Evolutionary conservation across 1,140 invertebrate species (phyloP), one percentile per base, ranked within the genome.

Genomic region (Pseudomyrmex cubaensis): DNA sequence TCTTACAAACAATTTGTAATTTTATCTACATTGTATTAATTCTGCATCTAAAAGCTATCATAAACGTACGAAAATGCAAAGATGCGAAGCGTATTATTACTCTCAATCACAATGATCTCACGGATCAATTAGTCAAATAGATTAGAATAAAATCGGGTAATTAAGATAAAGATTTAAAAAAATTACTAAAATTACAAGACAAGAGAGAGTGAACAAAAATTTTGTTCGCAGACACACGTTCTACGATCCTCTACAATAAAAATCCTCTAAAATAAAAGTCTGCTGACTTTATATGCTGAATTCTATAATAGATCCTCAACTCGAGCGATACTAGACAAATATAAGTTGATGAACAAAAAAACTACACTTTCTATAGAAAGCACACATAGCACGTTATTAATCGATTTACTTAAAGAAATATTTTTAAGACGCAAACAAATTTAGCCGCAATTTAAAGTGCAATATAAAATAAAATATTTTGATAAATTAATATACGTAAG

Each of bases 271-370:
- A 22, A 46, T 17, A 50, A 80, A 80, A 70, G n/a, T n/a, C 4
- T 15, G 44, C 20, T 22, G 44, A 59, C 69, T 66, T 56, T 54
- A 35, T 35, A 44, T 20, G 44, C 75, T 17, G 52, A 78, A 57
- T 22, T 70, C 46, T 4, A 35, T 50, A 59, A 72, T 59, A 70
- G 54, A 59, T 59, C 9, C 64, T 59, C 61, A 0, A 9, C 12
- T 67, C 63, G 56, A 17, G 20, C 22, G 13, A 56, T 22, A 46
- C 52, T 78, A 35, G 44, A 80, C 3, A n/a, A 25, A 70, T 78
- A 44, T 48, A 69, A 54, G 35, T 69, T 48, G 46, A 78, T 5
- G 35, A 35, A 35, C 35, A 35, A 35, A 35, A 35, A 35, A 35
- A 35, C 35, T 7, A 35, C 35, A 35, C 35, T 0, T 35, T 35